Evolutionary conservation across 2,797 vertebrate species (phyloP).

Genomic region (Phrynocephalus guinanensis): DNA sequence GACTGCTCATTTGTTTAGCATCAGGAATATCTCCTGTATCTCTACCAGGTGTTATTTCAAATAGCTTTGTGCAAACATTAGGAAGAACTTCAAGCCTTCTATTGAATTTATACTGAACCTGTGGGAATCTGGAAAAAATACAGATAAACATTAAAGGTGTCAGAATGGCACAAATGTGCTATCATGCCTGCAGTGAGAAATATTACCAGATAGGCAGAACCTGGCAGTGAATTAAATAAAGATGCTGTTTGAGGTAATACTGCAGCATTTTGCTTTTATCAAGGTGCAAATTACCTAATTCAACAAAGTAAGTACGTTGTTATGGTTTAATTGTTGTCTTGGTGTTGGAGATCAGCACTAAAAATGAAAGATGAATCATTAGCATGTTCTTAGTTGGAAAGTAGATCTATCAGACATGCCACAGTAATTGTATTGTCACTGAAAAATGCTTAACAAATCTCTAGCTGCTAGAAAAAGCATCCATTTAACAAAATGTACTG

Average conservation of each 20-base stretch:
- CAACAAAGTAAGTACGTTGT: background rate
- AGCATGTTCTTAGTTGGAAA: background rate
- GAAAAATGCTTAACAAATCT: conserved; percentile 39
- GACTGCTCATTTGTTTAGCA: background rate
- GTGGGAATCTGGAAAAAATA: background rate
- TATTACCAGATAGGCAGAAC: background rate
- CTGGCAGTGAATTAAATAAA: conserved; percentile 18
- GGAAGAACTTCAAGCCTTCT: background rate
- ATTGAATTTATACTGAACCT: background rate
- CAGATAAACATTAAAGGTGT: background rate
- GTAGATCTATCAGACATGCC: background rate
- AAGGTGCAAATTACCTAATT: conserved; percentile 33
- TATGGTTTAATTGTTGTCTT: conserved; percentile 38
- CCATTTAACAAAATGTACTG: conserved; percentile 9
- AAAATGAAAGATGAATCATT: conserved; percentile 12
- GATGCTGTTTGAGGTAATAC: conserved; percentile 20
- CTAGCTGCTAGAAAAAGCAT: background rate
- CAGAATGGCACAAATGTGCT: conserved; percentile 13
- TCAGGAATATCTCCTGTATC: background rate
- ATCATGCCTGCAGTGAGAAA: conserved; percentile 25
- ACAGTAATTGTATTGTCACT: conserved; percentile 39
- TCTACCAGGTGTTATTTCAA: background rate
- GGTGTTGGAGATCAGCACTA: conserved; percentile 22
- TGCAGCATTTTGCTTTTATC: background rate
- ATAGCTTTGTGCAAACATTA: conserved; percentile 16